These are phyloP conservation scores for Meiosimyza decipiens DNA, from an alignment of 2,888 invertebrate species.

Conservation along the genomic window DNA sequence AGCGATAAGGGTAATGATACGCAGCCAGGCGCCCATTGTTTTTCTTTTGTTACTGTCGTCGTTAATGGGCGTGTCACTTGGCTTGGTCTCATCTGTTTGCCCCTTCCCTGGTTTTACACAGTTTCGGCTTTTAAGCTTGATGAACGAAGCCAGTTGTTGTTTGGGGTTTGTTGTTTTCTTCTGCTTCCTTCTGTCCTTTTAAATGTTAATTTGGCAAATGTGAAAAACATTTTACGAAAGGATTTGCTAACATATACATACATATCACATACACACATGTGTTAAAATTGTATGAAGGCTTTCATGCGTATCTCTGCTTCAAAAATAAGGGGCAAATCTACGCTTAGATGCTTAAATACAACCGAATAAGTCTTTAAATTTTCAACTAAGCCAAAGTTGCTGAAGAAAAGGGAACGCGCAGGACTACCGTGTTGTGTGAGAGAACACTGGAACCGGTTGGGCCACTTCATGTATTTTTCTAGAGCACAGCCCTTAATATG, in stretches of 20 bases:
- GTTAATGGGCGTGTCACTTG: slow-evolving; percentile 15
- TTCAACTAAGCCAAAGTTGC: too few relatives aligned
- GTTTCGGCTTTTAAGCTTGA: neutral
- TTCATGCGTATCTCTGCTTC: too few relatives aligned
- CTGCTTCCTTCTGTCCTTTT: slow-evolving; percentile 1
- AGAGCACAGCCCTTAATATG: too few relatives aligned
- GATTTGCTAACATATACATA: neutral
- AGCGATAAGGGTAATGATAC: slow-evolving; percentile 17
- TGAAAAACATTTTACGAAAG: slow-evolving; percentile 31
- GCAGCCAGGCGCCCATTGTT: neutral
- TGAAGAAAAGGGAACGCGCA: too few relatives aligned
- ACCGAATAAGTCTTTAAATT: too few relatives aligned
- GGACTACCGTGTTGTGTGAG: too few relatives aligned
- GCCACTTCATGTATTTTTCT: too few relatives aligned
- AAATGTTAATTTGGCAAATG: slow-evolving; percentile 34
- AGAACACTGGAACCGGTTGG: too few relatives aligned
- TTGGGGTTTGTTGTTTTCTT: neutral
- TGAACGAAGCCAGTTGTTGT: neutral
- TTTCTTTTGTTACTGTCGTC: neutral
- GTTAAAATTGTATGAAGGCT: neutral
- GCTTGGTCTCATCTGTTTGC: slow-evolving; percentile 1
- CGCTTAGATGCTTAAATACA: too few relatives aligned
- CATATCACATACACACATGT: too few relatives aligned
- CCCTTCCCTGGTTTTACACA: neutral
- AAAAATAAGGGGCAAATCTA: too few relatives aligned